Conservation (phyloP, 2,797 vertebrate genomes). For the Percopsis omiscomaycus region DNA sequence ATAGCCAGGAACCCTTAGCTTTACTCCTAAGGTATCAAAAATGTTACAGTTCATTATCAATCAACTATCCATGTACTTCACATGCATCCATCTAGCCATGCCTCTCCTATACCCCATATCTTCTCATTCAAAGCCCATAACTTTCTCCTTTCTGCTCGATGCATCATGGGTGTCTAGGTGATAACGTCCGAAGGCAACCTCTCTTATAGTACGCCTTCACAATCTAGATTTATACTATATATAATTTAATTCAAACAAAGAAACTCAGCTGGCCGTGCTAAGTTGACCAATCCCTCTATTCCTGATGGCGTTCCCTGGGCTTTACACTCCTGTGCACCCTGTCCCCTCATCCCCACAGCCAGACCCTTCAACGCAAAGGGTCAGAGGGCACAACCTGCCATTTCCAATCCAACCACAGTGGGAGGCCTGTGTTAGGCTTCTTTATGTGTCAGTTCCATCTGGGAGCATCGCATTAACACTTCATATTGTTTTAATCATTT, state of each 20-base stretch:
- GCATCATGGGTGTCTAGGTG: too few species aligned
- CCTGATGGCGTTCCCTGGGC: slow-evolving; percentile 30
- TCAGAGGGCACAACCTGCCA: slow-evolving; percentile 33
- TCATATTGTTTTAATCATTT: slow-evolving; percentile 32
- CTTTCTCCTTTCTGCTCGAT: slow-evolving; percentile 26
- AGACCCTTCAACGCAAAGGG: slow-evolving; percentile 30
- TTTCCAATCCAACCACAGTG: slow-evolving; percentile 39
- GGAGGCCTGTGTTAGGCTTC: neutral
- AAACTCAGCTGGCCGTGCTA: slow-evolving; percentile 18
- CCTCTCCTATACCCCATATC: slow-evolving; percentile 40
- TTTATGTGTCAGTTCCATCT: slow-evolving; percentile 34
- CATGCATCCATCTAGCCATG: slow-evolving; percentile 41
- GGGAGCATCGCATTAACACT: slow-evolving; percentile 24
- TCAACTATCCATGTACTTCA: slow-evolving; percentile 39
- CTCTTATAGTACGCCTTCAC: too few species aligned
- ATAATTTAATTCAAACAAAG: slow-evolving; percentile 34
- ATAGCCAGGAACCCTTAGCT: slow-evolving; percentile 65
- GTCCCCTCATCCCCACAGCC: neutral
- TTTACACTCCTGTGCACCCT: slow-evolving; percentile 13
- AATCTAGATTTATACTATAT: too few species aligned
- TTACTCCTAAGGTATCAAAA: slow-evolving; percentile 62
- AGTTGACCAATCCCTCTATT: slow-evolving; percentile 26
- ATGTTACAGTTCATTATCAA: slow-evolving; percentile 25
- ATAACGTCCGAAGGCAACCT: too few species aligned
- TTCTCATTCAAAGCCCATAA: slow-evolving; percentile 38